Evolutionary conservation across 2,797 vertebrate species (phyloP).

Genomic region (Pipistrellus kuhlii): DNA sequence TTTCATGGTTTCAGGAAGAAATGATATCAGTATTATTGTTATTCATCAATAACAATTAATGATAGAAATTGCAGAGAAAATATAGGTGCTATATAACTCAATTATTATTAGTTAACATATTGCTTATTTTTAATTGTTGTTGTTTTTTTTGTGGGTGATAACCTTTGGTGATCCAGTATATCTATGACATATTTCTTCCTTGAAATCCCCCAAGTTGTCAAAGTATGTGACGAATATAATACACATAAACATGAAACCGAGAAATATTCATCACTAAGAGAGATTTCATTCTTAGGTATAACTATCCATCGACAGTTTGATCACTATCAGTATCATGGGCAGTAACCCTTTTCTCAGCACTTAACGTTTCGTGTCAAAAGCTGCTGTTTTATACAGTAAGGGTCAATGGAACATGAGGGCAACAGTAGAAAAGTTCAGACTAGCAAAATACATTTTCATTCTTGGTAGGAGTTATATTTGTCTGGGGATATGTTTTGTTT

Average conservation of each 20-base stretch:
- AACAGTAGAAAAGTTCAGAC: neutral
- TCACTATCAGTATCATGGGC: neutral
- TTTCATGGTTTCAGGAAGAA: neutral
- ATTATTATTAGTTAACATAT: neutral
- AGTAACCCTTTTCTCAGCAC: neutral
- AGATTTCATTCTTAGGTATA: slow-evolving; percentile 6
- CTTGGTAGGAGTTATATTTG: neutral
- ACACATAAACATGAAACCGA: neutral
- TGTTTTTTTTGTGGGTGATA: neutral
- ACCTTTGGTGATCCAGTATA: slow-evolving; percentile 30
- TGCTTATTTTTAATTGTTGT: neutral
- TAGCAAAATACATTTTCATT: neutral
- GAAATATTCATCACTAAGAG: neutral
- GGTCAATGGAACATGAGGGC: neutral
- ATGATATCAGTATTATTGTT: neutral
- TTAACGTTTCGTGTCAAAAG: neutral
- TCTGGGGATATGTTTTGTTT: neutral
- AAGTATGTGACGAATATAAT: neutral
- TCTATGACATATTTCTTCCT: slow-evolving; percentile 1
- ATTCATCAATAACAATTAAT: neutral
- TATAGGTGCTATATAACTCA: neutral
- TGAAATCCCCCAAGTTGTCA: slow-evolving; percentile 12
- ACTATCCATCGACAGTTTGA: neutral
- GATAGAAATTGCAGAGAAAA: slow-evolving; percentile 21
- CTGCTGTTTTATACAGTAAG: neutral